These are phyloP conservation scores for Cheilosia soror DNA, from an alignment of 2,888 invertebrate species.

Conservation along the genomic window DNA sequence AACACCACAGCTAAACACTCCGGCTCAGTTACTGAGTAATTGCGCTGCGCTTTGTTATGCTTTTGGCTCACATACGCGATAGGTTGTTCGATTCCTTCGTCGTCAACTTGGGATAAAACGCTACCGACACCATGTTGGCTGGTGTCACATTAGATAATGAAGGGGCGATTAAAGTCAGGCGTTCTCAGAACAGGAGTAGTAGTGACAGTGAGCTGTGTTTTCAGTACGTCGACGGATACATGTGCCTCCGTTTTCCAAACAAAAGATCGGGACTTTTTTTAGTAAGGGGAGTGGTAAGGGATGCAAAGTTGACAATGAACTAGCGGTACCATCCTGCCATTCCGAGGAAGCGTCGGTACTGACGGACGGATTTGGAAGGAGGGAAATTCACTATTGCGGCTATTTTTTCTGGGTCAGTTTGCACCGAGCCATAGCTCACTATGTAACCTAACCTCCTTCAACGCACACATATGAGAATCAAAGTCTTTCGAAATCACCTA, in stretches of 20 bases:
- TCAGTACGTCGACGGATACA: slow-evolving; percentile 10
- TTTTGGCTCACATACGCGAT: slow-evolving; percentile 30
- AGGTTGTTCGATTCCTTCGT: slow-evolving; percentile 12
- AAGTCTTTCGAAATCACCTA: slow-evolving; percentile 42
- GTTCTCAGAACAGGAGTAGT: slow-evolving; percentile 38
- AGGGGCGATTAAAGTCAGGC: slow-evolving; percentile 40
- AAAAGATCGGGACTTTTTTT: slow-evolving; percentile 28
- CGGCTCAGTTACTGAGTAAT: slow-evolving; percentile 9
- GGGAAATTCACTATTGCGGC: slow-evolving; percentile 61
- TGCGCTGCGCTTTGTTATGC: slow-evolving; percentile 25
- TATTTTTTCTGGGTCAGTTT: slow-evolving; percentile 61
- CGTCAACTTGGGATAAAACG: slow-evolving; percentile 32
- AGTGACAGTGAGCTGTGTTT: slow-evolving; percentile 14
- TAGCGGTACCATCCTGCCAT: slow-evolving; percentile 69
- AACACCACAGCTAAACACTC: slow-evolving; percentile 51
- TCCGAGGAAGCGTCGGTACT: slow-evolving; percentile 64
- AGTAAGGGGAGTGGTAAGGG: slow-evolving; percentile 35
- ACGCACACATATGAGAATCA: background rate
- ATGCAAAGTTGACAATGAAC: slow-evolving; percentile 34
- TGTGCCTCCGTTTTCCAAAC: slow-evolving; percentile 19
- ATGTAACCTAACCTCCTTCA: slow-evolving; percentile 50
- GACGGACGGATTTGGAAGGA: slow-evolving; percentile 16
- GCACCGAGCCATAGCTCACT: slow-evolving; percentile 60
- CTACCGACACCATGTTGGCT: slow-evolving; percentile 24
- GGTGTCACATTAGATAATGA: slow-evolving; percentile 43